These are phyloP conservation scores for Agapetus fuscipes DNA, from an alignment of 2,888 invertebrate species.

Conservation along the genomic window DNA sequence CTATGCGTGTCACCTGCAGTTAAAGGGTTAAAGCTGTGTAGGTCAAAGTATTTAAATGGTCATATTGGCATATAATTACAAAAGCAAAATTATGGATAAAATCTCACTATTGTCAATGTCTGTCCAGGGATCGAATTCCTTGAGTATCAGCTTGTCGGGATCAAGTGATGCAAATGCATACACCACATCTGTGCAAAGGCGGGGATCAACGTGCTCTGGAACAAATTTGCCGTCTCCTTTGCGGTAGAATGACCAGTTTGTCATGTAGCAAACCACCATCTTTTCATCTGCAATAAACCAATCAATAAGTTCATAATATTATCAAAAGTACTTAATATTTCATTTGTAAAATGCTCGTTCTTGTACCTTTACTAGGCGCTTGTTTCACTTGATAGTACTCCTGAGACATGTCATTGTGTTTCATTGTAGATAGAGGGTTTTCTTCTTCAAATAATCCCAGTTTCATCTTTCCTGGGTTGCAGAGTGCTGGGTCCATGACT, in stretches of 20 bases:
- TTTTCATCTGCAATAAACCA: conserved; percentile 27
- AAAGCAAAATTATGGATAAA: too few species aligned
- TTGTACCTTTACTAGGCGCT: conserved; percentile 3
- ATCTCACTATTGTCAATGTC: conserved; percentile 78
- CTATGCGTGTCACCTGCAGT: too few species aligned
- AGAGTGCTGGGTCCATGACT: conserved; percentile 42
- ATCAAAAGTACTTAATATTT: not conserved
- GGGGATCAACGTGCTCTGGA: conserved; percentile 73
- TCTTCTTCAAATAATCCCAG: conserved; percentile 2
- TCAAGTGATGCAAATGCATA: conserved; percentile 86
- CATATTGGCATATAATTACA: too few species aligned
- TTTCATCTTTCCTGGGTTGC: conserved; percentile 47
- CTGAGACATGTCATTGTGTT: not conserved
- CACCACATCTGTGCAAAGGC: conserved; percentile 78
- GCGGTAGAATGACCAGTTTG: conserved; percentile 83
- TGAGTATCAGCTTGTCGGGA: conserved; percentile 64
- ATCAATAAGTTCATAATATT: not conserved
- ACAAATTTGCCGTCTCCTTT: conserved; percentile 75
- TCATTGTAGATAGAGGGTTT: not conserved
- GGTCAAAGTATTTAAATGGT: too few species aligned
- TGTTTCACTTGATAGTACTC: conserved; percentile 12
- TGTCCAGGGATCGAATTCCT: conserved; percentile 80
- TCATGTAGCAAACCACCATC: conserved; percentile 73
- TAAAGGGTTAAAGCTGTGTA: too few species aligned
- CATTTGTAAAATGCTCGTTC: not conserved